Evolutionary conservation across 2,888 invertebrate species (phyloP), one percentile per base, ranked within the genome.

Genomic region (Dione vanillae): DNA sequence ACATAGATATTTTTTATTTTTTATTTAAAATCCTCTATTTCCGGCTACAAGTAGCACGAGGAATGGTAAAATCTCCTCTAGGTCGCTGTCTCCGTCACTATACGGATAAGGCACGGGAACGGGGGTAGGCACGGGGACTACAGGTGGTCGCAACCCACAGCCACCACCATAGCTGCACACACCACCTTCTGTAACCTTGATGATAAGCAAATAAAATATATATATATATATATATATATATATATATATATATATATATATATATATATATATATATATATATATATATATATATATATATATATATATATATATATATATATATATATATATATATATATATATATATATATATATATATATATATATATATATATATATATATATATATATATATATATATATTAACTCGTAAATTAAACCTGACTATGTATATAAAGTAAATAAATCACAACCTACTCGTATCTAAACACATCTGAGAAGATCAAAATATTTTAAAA

Each of bases 101-200:
- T 45, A 61, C 61, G 70, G 69, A 56, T 68, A 61, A 0, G 66
- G 67, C 12, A 72, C 41, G 47, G 74, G 67, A 16, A 69, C 47
- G 11, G 69, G 54, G 9, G 69, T 66, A 12, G 73, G 71, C 1
- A 62, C 59, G 16, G 51, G 49, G 9, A 19, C 16, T 10, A 59
- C 64, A 49, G 64, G 49, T 49, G 47, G 27, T 19, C 19, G 49
- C 47, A 40, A n/a, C 64, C 64, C 64, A 49, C 52, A 78, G 20
- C 68, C 78, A 65, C 78, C 78, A 78, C 78, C 78, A 78, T 70
- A 78, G 67, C 78, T 78, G 75, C 74, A 77, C 75, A 78, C 72
- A 77, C 71, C 72, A 72, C 66, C 72, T 74, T 77, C 74, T 78
- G 64, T 64, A 37, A 64, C 47, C 64, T 64, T 64, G 5, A 45